phyloP scores from a whole-genome alignment of 2,888 invertebrate genomes.

The Agrotis puta region DNA sequence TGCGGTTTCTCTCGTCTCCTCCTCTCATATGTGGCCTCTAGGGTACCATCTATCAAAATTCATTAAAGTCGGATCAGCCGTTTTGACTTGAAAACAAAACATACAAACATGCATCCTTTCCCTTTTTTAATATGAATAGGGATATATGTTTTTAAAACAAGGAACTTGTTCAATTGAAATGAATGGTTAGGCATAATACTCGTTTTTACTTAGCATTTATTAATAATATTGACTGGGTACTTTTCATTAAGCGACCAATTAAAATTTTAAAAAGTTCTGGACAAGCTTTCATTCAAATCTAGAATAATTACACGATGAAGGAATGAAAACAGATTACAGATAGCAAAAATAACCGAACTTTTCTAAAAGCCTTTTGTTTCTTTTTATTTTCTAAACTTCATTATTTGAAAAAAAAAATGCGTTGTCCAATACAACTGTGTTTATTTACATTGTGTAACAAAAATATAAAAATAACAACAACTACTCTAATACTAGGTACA shows the following conservation, averaged over 20 bases:
- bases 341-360: background rate
- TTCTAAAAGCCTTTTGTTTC: background rate
- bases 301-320: background rate
- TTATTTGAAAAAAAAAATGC: conserved; percentile 15
- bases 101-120: too few relatives aligned
- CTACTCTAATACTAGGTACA: conserved; percentile 39
- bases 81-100: too few relatives aligned
- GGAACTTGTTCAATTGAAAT: background rate
- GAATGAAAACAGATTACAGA: background rate
- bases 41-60: too few relatives aligned
- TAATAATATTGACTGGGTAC: conserved; percentile 1
- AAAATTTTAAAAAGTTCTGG: conserved; percentile 9
- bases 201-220: conserved; percentile 1
- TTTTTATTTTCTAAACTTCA: background rate
- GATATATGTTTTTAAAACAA: background rate
- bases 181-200: background rate
- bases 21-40: too few relatives aligned
- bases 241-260: conserved; percentile 20
- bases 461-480: conserved; percentile 59
- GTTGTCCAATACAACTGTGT: conserved; percentile 50
- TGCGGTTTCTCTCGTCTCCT: too few relatives aligned
- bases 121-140: too few relatives aligned
- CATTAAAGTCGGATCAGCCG: too few relatives aligned
- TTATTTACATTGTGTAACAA: conserved; percentile 67
- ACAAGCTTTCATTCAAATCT: conserved; percentile 6